Percentiles rank a stretch among this genome's conserved stretches.
These are phyloP conservation scores for Drosophila multiciliata DNA, from an alignment of 2,888 invertebrate genomes.

Conservation along the genomic window DNA sequence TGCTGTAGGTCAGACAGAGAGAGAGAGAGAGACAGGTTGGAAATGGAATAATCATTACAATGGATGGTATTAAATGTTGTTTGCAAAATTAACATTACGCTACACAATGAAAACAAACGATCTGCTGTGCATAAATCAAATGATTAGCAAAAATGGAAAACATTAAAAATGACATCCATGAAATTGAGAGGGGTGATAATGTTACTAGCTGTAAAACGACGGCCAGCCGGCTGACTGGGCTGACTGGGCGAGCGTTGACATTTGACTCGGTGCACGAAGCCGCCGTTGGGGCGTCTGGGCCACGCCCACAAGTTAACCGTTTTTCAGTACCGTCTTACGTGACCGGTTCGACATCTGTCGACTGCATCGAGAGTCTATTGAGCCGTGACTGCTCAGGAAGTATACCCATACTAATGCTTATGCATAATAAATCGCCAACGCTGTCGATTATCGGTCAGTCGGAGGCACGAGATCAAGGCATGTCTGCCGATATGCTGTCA, in stretches of 20 bases:
- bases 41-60: conserved; percentile 40
- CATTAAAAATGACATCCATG: conserved; percentile 27
- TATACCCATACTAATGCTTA: conserved; percentile 23
- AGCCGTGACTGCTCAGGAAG: conserved; percentile 32
- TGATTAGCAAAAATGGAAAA: conserved; percentile 51
- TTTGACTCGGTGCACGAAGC: conserved; percentile 61
- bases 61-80: conserved; percentile 53
- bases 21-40: not conserved
- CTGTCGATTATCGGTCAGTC: conserved; percentile 67
- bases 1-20: conserved; percentile 1
- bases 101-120: conserved; percentile 46
- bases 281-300: conserved; percentile 19
- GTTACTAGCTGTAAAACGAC: not conserved
- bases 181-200: conserved; percentile 17
- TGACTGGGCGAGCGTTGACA: conserved; percentile 69
- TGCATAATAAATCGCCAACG: conserved; percentile 51
- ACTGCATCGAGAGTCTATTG: conserved; percentile 13
- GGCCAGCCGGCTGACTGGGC: conserved; percentile 27
- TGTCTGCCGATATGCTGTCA: conserved; percentile 67
- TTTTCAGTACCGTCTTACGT: conserved; percentile 41
- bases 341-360: conserved; percentile 43
- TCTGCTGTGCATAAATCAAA: conserved; percentile 65
- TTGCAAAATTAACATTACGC: conserved; percentile 69
- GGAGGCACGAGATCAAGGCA: conserved; percentile 64
- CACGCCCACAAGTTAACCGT: conserved; percentile 55